Evolutionary conservation across 1,140 invertebrate species (phyloP).

Genomic region (Wasmannia auropunctata): DNA sequence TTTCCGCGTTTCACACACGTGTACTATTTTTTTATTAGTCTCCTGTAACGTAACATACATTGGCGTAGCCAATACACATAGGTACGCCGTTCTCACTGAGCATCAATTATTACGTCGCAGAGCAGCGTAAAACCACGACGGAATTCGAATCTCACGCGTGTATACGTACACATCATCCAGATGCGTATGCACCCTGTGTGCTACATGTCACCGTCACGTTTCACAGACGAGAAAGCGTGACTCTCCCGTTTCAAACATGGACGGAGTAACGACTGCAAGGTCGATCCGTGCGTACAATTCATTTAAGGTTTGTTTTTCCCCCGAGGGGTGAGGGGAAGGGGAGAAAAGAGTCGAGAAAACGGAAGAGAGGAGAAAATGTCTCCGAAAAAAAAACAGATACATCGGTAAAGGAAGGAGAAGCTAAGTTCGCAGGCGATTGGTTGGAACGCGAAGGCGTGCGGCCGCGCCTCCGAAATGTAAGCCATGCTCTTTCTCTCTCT

Average conservation of each 20-base stretch:
- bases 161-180: too few relatives aligned
- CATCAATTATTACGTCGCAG: neutral
- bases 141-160: neutral
- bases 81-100: neutral
- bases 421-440: constrained; percentile 52
- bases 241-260: neutral
- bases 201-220: neutral
- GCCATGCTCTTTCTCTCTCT: constrained; percentile 11
- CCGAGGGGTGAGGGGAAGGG: too few relatives aligned
- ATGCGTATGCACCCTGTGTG: neutral
- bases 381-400: constrained; percentile 15
- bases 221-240: neutral
- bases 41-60: neutral
- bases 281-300: neutral
- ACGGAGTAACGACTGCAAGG: neutral
- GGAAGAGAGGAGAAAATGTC: neutral
- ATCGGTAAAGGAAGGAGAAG: constrained; percentile 44
- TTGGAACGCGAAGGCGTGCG: constrained; percentile 24
- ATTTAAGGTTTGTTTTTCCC: neutral
- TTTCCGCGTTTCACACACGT: neutral
- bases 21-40: neutral
- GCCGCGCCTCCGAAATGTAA: constrained; percentile 63
- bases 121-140: neutral
- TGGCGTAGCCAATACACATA: neutral
- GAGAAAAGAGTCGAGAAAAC: neutral